phyloP scores from a whole-genome alignment of 2,888 invertebrate genomes.

The Plusia festucae region DNA sequence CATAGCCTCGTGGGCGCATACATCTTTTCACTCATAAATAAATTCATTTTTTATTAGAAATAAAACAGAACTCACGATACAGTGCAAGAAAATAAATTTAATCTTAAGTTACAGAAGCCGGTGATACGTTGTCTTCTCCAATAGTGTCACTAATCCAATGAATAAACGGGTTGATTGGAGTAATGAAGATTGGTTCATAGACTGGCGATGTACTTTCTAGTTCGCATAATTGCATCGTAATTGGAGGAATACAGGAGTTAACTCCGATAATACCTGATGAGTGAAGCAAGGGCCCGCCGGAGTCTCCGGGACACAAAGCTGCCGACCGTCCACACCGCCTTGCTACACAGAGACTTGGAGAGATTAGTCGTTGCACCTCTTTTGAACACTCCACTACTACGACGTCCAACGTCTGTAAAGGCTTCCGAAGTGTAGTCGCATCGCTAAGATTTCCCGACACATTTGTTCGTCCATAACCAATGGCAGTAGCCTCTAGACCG shows the following conservation, averaged over 20 bases:
- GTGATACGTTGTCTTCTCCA: conserved; percentile 17
- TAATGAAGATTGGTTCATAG: neutral
- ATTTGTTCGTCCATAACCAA: neutral
- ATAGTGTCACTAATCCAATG: neutral
- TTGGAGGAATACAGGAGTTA: neutral
- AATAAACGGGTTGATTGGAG: neutral
- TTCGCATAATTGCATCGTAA: neutral
- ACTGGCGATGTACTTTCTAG: neutral
- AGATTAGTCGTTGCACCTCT: neutral
- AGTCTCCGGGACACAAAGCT: neutral
- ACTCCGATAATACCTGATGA: neutral
- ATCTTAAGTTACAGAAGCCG: neutral
- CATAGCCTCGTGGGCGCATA: too few species aligned
- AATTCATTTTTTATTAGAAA: too few species aligned
- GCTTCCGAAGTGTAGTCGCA: neutral
- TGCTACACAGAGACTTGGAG: neutral
- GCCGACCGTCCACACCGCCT: neutral
- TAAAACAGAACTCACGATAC: too few species aligned
- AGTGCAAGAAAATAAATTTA: neutral
- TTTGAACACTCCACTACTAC: neutral
- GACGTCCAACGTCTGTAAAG: neutral
- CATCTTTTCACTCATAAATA: too few species aligned
- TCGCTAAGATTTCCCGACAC: neutral
- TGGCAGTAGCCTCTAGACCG: neutral
- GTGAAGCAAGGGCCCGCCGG: neutral